Evolutionary conservation across 2,797 vertebrate species (phyloP), one percentile per base, ranked within the genome.

Genomic region (Coluber constrictor): DNA sequence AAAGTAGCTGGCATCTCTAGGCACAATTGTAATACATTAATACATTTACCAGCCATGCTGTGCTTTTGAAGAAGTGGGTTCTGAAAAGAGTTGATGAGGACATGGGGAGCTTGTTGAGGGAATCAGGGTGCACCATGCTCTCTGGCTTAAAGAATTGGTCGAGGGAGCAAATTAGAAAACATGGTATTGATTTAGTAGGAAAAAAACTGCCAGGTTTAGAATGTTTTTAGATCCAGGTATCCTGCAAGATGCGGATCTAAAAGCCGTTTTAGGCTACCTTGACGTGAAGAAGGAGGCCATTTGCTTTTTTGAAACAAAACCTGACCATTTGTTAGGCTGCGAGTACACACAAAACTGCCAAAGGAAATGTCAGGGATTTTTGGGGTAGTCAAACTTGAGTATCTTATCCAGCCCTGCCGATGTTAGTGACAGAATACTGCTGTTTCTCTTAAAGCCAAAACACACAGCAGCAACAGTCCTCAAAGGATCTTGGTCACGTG

Each of bases 391-490:
- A 15, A 90, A 90, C 87, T 27, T 90, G 60, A 66, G 54, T 74
- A 59, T 93, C 93, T 92, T 89, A 66, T 7, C 91, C 51, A 51
- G 70, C 88, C 51, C 91, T 91, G 20, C 27, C 70, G 61, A 87
- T 88, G 74, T 90, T 60, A 91, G 20, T 37, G 70, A 91, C 90
- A 87, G 92, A 95, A 94, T 90, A 91, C 90, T 51, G 83, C 60
- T 10, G 90, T 96, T 96, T 94, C 94, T 95, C 51, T 57, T 95
- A 93, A 92, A 83, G 86, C 54, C 66, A 56, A 90, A 90, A 95
- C 94, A 79, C 13, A 87, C 0, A 61, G 57, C 51, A 83, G n/a
- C 27, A 55, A 56, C 5, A 32, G 66, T 93, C 88, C 66, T 70
- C 90, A 60, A 87, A 88, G 13, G 43, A 90, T 16, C 16, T 90